Base-by-base conservation (phyloP, 2,113 vertebrate genomes). In the Lepisosteus oculatus region DNA sequence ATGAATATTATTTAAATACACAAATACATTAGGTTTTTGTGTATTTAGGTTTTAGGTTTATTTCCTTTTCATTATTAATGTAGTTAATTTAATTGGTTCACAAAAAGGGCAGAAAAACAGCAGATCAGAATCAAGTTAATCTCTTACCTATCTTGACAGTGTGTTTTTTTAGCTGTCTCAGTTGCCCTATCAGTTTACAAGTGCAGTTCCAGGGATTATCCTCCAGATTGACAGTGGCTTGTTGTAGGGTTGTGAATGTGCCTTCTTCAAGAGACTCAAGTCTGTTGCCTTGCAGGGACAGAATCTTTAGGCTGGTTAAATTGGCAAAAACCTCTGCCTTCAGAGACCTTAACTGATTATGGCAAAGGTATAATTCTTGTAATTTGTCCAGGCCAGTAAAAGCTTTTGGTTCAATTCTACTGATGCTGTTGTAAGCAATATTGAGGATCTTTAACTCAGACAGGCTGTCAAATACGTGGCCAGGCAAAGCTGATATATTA, bases 131-230 rank as follows among this genome's bases (percentile, higher is more conserved):
- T 70, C 59, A 41, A 69, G 64, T 70, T 70, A 17, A 0, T 3
- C 68, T 15, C 89, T 87, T 92, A 97, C 95, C 92, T 63, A 86
- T 68, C 54, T 43, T 80, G 44, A 92, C 77, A 17, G 75, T 84
- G 54, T 77, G 81, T 17, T 69, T 72, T 3, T 74, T 85, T 70
- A 94, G 29, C 86, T 88, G 84, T 55, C 15, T 75, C 17, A 89
- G 80, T 73, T 87, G 77, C 72, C 71, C 80, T n/a, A 88, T 54
- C 56, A 95, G 82, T 0, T 72, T 76, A 72, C 93, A 93, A 68
- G 90, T 92, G 59, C 95, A 97, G 44, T 82, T 92, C 96, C 92
- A 97, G 41, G 90, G 93, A 78, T 97, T 98, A 76, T 74, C 90
- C 65, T 80, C 72, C 77, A 97, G 85, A 81, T 69, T 62, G 7